These are phyloP conservation scores for Noctua pronuba DNA, from an alignment of 2,888 invertebrate genomes.

Conservation along the genomic window DNA sequence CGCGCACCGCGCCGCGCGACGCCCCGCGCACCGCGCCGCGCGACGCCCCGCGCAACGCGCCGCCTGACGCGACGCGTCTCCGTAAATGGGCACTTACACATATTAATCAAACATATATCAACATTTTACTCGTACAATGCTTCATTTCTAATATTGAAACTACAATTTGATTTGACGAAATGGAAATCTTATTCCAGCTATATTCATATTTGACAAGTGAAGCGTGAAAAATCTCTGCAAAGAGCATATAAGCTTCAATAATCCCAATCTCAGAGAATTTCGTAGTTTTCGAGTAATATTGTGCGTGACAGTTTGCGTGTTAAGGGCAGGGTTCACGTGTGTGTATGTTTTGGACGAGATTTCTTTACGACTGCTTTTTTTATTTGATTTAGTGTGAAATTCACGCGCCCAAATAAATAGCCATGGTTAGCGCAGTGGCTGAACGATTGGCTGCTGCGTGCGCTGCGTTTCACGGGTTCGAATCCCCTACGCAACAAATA, in stretches of 20 bases:
- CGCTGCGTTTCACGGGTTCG: too few species aligned
- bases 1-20: too few species aligned
- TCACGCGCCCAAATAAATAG: too few species aligned
- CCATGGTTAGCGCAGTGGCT: too few species aligned
- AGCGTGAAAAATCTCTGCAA: slow-evolving; percentile 76
- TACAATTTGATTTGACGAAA: slow-evolving; percentile 76
- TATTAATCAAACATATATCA: neutral
- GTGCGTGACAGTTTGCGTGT: slow-evolving; percentile 63
- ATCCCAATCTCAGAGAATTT: slow-evolving; percentile 73
- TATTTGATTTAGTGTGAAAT: neutral
- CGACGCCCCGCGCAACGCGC: too few species aligned
- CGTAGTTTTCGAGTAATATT: slow-evolving; percentile 68
- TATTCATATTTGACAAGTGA: slow-evolving; percentile 79
- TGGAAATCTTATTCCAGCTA: slow-evolving; percentile 80
- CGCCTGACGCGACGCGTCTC: too few species aligned
- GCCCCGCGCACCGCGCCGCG: too few species aligned
- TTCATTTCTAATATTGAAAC: slow-evolving; percentile 23
- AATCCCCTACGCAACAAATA: too few species aligned
- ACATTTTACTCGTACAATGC: neutral
- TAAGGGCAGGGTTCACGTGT: slow-evolving; percentile 9
- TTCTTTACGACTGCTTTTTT: neutral
- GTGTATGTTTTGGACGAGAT: neutral
- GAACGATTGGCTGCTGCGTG: too few species aligned
- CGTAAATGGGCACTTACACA: too few species aligned
- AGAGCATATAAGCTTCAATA: slow-evolving; percentile 80